phyloP scores from a whole-genome alignment of 2,888 invertebrate genomes.

The Coleophora flavipennella region DNA sequence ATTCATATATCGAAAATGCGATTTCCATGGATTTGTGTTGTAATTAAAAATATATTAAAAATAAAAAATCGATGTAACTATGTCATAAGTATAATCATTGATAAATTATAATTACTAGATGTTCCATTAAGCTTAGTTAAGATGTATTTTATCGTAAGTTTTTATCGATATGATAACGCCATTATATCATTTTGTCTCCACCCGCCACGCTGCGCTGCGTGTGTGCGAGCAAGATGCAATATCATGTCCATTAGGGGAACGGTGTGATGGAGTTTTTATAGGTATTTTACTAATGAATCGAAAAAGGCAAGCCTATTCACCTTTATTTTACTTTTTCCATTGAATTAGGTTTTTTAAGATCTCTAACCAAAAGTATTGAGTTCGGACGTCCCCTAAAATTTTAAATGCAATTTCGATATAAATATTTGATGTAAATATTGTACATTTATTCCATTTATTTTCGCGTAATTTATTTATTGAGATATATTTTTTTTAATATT shows the following conservation, averaged over 20 bases:
- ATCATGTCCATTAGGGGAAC: constrained; percentile 67
- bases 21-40: constrained; percentile 31
- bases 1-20: background rate
- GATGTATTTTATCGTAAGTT: constrained; percentile 55
- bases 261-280: constrained; percentile 62
- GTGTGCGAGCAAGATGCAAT: constrained; percentile 34
- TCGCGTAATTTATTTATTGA: constrained; percentile 65
- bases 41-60: constrained; percentile 19
- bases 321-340: constrained; percentile 49
- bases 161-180: constrained; percentile 59
- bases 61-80: constrained; percentile 50
- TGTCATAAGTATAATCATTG: constrained; percentile 56
- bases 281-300: constrained; percentile 63
- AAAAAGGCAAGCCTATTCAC: constrained; percentile 56
- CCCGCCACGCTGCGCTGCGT: constrained; percentile 15
- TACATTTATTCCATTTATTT: constrained; percentile 54
- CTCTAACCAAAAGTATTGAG: constrained; percentile 28
- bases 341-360: constrained; percentile 47
- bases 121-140: constrained; percentile 62
- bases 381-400: constrained; percentile 40
- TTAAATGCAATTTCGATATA: constrained; percentile 52
- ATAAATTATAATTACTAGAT: constrained; percentile 60
- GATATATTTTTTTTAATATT: constrained; percentile 42
- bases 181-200: constrained; percentile 41
- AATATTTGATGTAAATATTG: constrained; percentile 70